These are phyloP conservation scores for Drosophila incognita DNA, from an alignment of 2,888 invertebrate genomes.

Conservation along the genomic window DNA sequence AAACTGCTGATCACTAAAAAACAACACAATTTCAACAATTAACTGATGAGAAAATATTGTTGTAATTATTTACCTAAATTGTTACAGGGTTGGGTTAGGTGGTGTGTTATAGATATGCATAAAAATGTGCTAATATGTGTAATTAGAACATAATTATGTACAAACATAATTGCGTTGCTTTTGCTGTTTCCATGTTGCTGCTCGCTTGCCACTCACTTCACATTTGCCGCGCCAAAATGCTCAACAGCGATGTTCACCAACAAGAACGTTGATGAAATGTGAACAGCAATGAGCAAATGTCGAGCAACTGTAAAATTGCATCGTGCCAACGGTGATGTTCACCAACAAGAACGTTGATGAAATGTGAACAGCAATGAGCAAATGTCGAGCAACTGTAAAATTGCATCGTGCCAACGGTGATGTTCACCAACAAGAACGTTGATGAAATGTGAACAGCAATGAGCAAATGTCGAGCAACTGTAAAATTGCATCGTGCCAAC, in stretches of 20 bases:
- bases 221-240: not conserved
- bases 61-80: not conserved
- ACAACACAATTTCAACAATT: not conserved
- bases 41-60: not conserved
- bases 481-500: not conserved
- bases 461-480: no score
- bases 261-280: no score
- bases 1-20: constrained; percentile 5
- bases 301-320: not conserved
- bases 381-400: no score
- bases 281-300: no score
- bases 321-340: not conserved
- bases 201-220: not conserved
- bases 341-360: no score
- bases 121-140: no score
- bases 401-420: no score
- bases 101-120: not conserved
- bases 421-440: no score
- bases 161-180: not conserved
- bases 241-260: not conserved
- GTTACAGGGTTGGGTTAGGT: not conserved
- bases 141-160: not conserved
- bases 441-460: no score
- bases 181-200: not conserved
- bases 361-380: no score